Percentiles rank a stretch among this genome's conserved stretches.
These are phyloP conservation scores for Corvus moneduloides DNA, from an alignment of 2,113 vertebrate genomes.

Conservation along the genomic window DNA sequence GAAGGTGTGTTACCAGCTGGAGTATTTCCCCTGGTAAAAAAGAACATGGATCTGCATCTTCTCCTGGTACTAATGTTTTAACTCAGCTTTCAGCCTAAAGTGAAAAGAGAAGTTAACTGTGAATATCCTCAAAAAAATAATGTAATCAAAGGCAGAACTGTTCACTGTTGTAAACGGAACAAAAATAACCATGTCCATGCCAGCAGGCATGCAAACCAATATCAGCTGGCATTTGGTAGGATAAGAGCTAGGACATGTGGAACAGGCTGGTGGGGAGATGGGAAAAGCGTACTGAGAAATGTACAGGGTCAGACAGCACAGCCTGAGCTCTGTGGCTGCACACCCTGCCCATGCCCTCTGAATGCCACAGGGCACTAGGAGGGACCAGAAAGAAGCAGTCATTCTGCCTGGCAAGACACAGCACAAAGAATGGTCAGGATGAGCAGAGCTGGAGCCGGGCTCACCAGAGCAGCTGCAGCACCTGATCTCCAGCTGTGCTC, in stretches of 20 bases:
- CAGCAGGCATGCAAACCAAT: background rate
- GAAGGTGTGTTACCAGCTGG: background rate
- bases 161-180: background rate
- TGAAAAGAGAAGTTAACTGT: background rate
- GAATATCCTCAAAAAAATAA: background rate
- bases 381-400: background rate
- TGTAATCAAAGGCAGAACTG: background rate
- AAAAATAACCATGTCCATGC: background rate
- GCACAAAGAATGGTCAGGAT: background rate
- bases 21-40: background rate
- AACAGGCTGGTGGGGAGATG: background rate
- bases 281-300: background rate
- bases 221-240: background rate
- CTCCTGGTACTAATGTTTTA: background rate
- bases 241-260: background rate
- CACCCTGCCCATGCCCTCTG: background rate
- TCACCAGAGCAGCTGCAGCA: accelerated
- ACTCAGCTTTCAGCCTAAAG: background rate
- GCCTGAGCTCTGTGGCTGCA: background rate
- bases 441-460: background rate
- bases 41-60: background rate
- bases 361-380: background rate
- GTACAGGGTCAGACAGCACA: background rate
- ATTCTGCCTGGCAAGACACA: background rate
- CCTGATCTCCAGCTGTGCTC: background rate